phyloP scores from a whole-genome alignment of 2,797 vertebrate species.

The Parauchenoglanis punctatus region DNA sequence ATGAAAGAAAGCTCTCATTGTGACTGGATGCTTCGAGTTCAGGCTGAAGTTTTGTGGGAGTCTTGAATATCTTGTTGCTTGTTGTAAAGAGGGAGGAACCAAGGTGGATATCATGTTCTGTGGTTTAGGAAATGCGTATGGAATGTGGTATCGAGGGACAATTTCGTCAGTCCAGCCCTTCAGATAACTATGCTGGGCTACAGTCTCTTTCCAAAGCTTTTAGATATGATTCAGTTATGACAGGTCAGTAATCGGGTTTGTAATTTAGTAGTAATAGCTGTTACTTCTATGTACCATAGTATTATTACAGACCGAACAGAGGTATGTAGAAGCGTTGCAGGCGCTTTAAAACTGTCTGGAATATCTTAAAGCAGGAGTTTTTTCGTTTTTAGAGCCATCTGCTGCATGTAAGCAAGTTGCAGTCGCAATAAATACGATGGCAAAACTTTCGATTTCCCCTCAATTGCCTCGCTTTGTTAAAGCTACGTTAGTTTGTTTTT shows the following conservation, averaged over 20 bases:
- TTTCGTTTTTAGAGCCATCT: neutral
- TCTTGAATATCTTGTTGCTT: conserved; percentile 49
- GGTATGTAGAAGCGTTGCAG: neutral
- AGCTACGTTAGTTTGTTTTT: neutral
- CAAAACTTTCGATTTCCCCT: neutral
- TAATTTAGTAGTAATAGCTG: conserved; percentile 6
- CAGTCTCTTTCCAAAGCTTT: conserved; percentile 16
- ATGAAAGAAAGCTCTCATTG: conserved; percentile 54
- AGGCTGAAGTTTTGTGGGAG: conserved; percentile 45
- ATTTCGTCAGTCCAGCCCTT: conserved; percentile 34
- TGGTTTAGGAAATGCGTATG: conserved; percentile 57
- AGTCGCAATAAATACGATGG: neutral
- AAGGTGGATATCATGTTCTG: conserved; percentile 51
- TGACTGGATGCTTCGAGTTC: conserved; percentile 33
- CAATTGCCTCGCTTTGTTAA: neutral
- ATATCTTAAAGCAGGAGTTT: neutral
- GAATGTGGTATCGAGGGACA: conserved; percentile 53
- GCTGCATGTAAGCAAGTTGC: neutral
- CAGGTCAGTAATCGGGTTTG: conserved; percentile 26
- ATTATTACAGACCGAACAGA: neutral
- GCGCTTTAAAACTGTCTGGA: neutral
- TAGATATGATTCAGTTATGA: conserved; percentile 26
- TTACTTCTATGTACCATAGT: neutral
- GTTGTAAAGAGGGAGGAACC: conserved; percentile 45
- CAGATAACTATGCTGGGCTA: conserved; percentile 26